Base-by-base conservation (phyloP, 1,140 invertebrate genomes). In the Mactra quadrangularis region DNA sequence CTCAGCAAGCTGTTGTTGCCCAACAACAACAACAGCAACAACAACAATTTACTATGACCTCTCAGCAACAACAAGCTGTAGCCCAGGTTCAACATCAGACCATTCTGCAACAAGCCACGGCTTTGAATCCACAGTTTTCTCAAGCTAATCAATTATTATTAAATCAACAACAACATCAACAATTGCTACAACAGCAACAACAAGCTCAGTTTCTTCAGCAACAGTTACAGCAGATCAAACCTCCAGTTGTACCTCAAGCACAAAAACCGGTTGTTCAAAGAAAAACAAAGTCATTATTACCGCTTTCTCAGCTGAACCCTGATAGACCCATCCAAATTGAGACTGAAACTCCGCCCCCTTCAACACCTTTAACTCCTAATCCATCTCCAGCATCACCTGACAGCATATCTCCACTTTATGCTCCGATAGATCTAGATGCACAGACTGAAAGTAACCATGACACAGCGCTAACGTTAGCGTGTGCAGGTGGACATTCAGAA, bases 361-460 rank as follows among this genome's bases (percentile, higher is more conserved):
- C 86, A 4, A 86, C 86, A 3, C 88, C 89, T 3, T 72, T 90
- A 19, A 89, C 88, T 17, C 89, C 89, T 15, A 89, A 88, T 50
- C 89, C 90, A 13, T 89, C 89, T 38, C 87, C 89, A 45, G 87
- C 89, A 2, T 91, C 90, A 17, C 89, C 89, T 7, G 88, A 90
- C 70, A 87, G 86, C 38, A 84, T 87, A 19, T 85, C 89, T 25
- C 87, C 87, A 31, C 71, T 90, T 17, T 90, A 89, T 81, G 81
- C 88, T 31, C 86, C 88, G 19, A 85, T 94, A 93, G 97, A 99
- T 92, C 96, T 99, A 59, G 97, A 99, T 94, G 97, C 97, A 15
- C 97, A 98, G 93, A 99, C 98, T 0, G 98, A 99, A 90, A 98
- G 97, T 76, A 99, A 99, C 94, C 98, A 99, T 93, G 99, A 99